Conservation (phyloP, 2,113 vertebrate genomes). For the Podarcis raffonei region DNA sequence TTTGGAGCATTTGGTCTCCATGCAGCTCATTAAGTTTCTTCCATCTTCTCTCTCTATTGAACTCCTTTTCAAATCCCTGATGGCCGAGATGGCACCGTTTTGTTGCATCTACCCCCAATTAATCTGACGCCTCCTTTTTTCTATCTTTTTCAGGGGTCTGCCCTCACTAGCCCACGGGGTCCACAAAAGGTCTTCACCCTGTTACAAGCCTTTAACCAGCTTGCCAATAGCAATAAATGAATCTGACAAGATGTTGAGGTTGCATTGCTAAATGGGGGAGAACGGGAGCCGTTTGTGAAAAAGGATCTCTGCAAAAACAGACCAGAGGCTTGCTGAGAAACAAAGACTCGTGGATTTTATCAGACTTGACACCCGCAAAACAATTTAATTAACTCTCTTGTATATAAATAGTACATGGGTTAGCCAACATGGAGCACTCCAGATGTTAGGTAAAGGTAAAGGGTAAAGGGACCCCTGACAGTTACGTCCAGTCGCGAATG, state of each 20-base stretch:
- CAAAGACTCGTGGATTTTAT: neutral
- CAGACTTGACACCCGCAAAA: neutral
- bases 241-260: neutral
- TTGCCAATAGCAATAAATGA: slow-evolving; percentile 19
- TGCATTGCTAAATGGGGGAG: neutral
- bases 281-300: neutral
- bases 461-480: too few species aligned
- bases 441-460: too few species aligned
- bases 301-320: neutral
- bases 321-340: neutral
- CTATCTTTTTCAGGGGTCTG: neutral
- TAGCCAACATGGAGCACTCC: too few species aligned
- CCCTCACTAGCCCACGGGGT: neutral
- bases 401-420: too few species aligned
- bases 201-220: neutral
- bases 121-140: neutral
- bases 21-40: neutral
- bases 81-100: neutral
- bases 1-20: neutral
- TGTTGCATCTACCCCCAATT: neutral
- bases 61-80: neutral
- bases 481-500: too few species aligned
- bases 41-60: neutral
- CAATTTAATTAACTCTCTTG: neutral
- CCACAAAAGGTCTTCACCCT: neutral